Evolutionary conservation across 2,113 vertebrate genomes (phyloP), one percentile per base, ranked within the genome.

Genomic region (Clarias magur): DNA sequence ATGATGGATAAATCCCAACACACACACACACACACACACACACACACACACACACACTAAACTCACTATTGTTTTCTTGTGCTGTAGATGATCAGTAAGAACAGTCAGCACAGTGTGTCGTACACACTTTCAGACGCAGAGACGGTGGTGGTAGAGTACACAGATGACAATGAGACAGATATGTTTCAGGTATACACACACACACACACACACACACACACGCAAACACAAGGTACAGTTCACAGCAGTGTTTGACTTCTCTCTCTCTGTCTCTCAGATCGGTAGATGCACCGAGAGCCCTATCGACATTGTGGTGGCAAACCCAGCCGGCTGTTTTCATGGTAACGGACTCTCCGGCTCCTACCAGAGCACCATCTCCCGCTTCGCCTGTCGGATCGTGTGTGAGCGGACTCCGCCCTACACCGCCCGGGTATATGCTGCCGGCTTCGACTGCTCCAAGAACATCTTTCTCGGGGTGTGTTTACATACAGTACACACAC

Each of bases 81-180:
- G n/a, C 80, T 63, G 0, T 59, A 99, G 98, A 97, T 97, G 75
- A 95, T 99, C 90, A 98, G 96, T 92, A 98, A 96, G 92, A 99
- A 98, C 93, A 96, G 97, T 93, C 97, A 97, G 93, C 98, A 99
- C 93, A 99, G 98, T 82, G 97, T 99, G 88, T 99, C 98, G 0
- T 99, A 97, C 67, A 98, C 97, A 1, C 94, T 99, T 81, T 99
- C 97, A 86, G 95, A 96, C 82, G 96, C 94, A 0, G 97, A 99
- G 91, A 99, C 97, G 0, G 97, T 99, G 85, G 98, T 99, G 91
- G 98, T 99, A 93, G 98, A 99, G 93, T 99, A 99, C 90, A 97
- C 95, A 3, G 96, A 97, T 84, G 97, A 99, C 95, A 94, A 93
- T 94, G 95, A 92, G 93, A 97, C 97, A 0, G 98, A 99, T 93